Evolutionary conservation across 2,113 vertebrate species (phyloP), one percentile per base, ranked within the genome.

Genomic region (Mola mola): DNA sequence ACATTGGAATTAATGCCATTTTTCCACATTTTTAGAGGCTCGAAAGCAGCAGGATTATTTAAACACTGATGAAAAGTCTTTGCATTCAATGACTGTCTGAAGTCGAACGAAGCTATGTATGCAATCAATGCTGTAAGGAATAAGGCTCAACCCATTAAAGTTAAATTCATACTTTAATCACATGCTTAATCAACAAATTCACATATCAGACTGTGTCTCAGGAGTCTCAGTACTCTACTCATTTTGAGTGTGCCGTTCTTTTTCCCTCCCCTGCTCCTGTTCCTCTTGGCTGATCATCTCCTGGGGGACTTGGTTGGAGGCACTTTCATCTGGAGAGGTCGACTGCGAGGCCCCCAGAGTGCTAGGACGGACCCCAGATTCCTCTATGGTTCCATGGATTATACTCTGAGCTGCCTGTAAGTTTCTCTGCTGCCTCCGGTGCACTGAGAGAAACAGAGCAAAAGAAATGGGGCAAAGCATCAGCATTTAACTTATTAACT

Each of bases 361-460:
- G 38, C n/a, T 19, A 6, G 47, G 48, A 42, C 34, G 52, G 11
- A 44, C 26, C 38, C 25, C 41, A 11, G 19, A 19, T 22, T 12
- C 12, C 38, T 90, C 85, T 0, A 75, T 79, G 19, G 44, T 25
- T 2, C 50, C 10, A 16, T 94, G 86, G 81, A 98, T 89, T 76
- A 98, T 82, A 33, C 63, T 78, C 40, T 91, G 93, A 66, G 94
- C 95, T 2, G 95, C 94, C 0, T 88, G 77, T 47, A 96, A 82
- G 72, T 97, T 95, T 62, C 90, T 93, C 8, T 83, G 89, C 86
- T 99, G 95, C 37, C 87, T 93, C 0, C 84, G 90, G 53, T 84
- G 93, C 84, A 97, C 97, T 99, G 86, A 1, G 2, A 17, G 11
- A 52, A 15, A 56, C 19, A 46, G 31, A 48, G 15, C 4, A 20